Evolutionary conservation across 2,113 vertebrate species (phyloP).

Genomic region (Columba livia): DNA sequence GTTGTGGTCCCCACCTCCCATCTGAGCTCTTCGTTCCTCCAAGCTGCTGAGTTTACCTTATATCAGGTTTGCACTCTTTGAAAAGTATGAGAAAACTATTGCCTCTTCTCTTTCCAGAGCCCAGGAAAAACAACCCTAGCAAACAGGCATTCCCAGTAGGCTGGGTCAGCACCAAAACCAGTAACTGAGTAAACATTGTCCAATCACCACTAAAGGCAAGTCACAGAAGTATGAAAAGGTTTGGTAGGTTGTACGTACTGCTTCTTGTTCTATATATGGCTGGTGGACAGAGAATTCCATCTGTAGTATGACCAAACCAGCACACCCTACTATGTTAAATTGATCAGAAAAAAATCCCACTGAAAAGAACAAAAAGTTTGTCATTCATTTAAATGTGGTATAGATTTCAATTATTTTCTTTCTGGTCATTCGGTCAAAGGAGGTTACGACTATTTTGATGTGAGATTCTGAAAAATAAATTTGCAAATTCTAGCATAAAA

Average conservation of each 20-base stretch:
- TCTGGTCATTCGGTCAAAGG: not conserved
- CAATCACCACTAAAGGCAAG: not conserved
- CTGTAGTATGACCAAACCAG: not conserved
- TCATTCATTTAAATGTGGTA: not conserved
- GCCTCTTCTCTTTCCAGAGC: not conserved
- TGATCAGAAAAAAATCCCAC: not conserved
- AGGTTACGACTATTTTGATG: not conserved
- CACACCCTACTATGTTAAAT: not conserved
- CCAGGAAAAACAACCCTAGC: not conserved
- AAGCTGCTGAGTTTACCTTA: not conserved
- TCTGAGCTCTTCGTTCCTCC: not conserved
- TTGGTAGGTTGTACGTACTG: rapidly evolving
- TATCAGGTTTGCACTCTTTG: not conserved
- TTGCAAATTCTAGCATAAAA: not conserved
- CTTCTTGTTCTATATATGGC: not conserved
- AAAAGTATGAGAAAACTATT: not conserved
- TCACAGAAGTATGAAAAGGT: not conserved
- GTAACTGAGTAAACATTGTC: not conserved
- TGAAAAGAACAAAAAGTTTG: not conserved
- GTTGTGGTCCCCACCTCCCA: not conserved
- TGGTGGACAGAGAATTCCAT: not conserved
- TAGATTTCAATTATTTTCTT: not conserved
- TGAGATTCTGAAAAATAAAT: not conserved
- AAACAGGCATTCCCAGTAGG: not conserved
- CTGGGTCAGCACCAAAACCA: not conserved